Base-by-base conservation (phyloP, 1,140 invertebrate species). In the Agrypnia vestita region DNA sequence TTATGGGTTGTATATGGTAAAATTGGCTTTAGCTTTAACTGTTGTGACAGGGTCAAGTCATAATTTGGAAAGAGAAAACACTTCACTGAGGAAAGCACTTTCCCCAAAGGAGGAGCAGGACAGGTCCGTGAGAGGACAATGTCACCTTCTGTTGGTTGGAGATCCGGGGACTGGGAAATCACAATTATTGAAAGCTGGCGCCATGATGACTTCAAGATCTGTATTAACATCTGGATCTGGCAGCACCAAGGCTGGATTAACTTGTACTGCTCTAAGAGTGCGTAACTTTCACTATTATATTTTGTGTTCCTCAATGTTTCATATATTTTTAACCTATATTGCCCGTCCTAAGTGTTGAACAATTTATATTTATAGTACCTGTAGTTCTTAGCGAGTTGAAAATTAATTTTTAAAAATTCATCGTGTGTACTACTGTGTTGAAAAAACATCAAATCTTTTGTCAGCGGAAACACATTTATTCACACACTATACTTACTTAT, bases 91-190 rank as follows among this genome's bases (percentile, higher is more conserved):
- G 21, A 86, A 85, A 59, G 49, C 13, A 1, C 78, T 19, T 4
- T 75, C 79, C 51, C 85, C 87, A 53, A 56, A 74, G 43, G 74
- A 75, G 47, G 77, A 81, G 25, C 46, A 76, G 13, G 74, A 76
- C n/a, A 86, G 85, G 6, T 84, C 86, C 47, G 86, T 90, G 4
- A 82, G 96, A 82, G 95, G 95, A 9, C 95, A 97, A 84, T 93
- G 95, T 9, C 97, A 98, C 90, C 88, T 98, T 83, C 87, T 98
- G 69, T 86, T 98, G 10, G 94, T 98, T 53, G 97, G 97, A 47
- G 97, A 98, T 91, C 97, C 97, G 82, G 96, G 96, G 82, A 89
- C 88, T 15, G 97, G 95, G 15, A 98, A 98, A 86, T 97, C 96
- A 0, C 95, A 97, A 86, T 91, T 98, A 61, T 89, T 98, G 62